A percentile compares a stretch with the other conserved stretches of the same genome.
These are phyloP conservation scores for Chloromyia formosa DNA, from an alignment of 2,888 invertebrate species.

Conservation along the genomic window DNA sequence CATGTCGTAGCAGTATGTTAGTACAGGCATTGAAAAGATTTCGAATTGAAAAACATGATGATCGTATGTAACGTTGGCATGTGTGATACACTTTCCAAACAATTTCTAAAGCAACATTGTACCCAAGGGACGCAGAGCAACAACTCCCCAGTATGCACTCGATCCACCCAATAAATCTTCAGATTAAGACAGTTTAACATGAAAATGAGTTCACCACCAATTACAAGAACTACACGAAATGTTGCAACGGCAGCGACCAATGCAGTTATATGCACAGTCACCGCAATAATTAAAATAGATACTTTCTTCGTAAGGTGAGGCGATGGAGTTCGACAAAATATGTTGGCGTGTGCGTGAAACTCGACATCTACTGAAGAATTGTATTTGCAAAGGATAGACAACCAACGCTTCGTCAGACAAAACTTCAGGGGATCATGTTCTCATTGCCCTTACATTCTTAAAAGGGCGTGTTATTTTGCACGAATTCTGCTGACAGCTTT, in stretches of 20 bases:
- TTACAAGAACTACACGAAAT: constrained; percentile 31
- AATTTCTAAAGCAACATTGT: constrained; percentile 21
- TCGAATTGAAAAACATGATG: constrained; percentile 29
- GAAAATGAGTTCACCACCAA: constrained; percentile 51
- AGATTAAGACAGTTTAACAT: constrained; percentile 51
- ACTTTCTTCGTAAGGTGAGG: constrained; percentile 33
- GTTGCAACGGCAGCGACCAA: constrained; percentile 10
- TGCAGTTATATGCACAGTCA: neutral
- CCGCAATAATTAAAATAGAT: constrained; percentile 30
- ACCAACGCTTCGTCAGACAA: no score
- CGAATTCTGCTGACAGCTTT: no score
- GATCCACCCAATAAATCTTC: constrained; percentile 41
- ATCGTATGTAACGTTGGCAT: constrained; percentile 8
- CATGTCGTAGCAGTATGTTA: constrained; percentile 6
- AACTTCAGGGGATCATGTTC: no score
- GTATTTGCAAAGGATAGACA: neutral
- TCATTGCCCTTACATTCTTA: no score
- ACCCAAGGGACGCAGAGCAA: neutral
- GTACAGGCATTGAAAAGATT: constrained; percentile 14
- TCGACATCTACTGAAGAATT: constrained; percentile 4
- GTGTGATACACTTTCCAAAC: constrained; percentile 30
- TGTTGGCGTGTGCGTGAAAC: constrained; percentile 33
- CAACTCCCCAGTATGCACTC: constrained; percentile 1
- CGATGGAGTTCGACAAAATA: constrained; percentile 15
- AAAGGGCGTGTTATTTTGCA: no score